Evolutionary conservation across 2,797 vertebrate species (phyloP).

Genomic region (Clarias platycephalus): DNA sequence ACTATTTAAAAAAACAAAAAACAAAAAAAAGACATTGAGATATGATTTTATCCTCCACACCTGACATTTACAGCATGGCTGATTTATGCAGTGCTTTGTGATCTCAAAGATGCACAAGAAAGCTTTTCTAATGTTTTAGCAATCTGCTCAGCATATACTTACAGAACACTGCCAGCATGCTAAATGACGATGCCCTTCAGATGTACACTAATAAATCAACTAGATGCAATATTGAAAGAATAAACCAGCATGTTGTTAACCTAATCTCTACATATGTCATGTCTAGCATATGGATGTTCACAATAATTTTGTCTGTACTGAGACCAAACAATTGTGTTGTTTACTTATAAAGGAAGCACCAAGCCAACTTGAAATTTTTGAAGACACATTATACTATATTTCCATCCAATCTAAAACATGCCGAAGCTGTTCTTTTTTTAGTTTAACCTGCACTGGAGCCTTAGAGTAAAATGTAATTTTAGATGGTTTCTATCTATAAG

Average conservation of each 20-base stretch:
- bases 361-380: not conserved
- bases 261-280: not conserved
- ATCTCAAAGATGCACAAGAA: slow-evolving; percentile 13
- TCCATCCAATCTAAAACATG: not conserved
- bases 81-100: not conserved
- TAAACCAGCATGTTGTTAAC: not conserved
- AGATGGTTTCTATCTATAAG: not conserved
- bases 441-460: not conserved
- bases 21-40: slow-evolving; percentile 13
- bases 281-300: not conserved
- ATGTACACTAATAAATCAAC: not conserved
- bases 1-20: not conserved
- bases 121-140: slow-evolving; percentile 2
- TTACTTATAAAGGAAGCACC: not conserved
- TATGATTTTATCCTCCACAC: not conserved
- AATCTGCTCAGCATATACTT: slow-evolving; percentile 5
- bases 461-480: not conserved
- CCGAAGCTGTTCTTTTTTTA: not conserved
- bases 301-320: not conserved
- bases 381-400: not conserved
- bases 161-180: not conserved
- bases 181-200: not conserved
- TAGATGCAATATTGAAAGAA: not conserved
- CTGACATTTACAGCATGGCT: slow-evolving; percentile 14
- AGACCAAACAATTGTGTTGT: not conserved